These are phyloP conservation scores for Coremacera marginata DNA, from an alignment of 2,888 invertebrate species.

Conservation along the genomic window DNA sequence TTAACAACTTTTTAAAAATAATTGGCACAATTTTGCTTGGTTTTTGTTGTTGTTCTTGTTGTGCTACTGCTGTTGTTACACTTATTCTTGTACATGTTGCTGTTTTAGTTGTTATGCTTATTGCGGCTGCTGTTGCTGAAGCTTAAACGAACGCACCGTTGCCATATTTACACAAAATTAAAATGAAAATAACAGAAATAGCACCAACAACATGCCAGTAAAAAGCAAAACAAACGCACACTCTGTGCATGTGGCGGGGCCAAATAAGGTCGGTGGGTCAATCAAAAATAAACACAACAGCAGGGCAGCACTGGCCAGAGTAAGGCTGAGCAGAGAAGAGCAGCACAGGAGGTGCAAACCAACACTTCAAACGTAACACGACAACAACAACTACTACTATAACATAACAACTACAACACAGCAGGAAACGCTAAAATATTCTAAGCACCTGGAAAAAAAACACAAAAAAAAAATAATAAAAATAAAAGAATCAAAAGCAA, in stretches of 20 bases:
- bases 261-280: conserved; percentile 42
- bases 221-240: conserved; percentile 11
- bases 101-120: neutral
- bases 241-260: neutral
- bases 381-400: conserved; percentile 37
- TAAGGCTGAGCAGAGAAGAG: neutral
- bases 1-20: conserved; percentile 20
- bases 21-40: conserved; percentile 5
- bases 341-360: neutral
- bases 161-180: conserved; percentile 39
- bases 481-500: conserved; percentile 12
- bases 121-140: conserved; percentile 15
- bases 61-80: neutral
- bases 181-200: conserved; percentile 4
- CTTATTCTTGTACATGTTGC: neutral
- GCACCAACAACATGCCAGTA: neutral
- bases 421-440: conserved; percentile 21
- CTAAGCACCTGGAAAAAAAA: conserved; percentile 12
- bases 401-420: neutral
- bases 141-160: conserved; percentile 16
- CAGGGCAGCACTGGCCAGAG: neutral
- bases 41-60: neutral
- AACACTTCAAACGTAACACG: conserved; percentile 32
- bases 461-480: neutral
- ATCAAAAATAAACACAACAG: conserved; percentile 36